A percentile compares a stretch with the other conserved stretches of the same genome.
These are phyloP conservation scores for Leptobrachium leishanense DNA, from an alignment of 2,113 vertebrate genomes.

Conservation along the genomic window DNA sequence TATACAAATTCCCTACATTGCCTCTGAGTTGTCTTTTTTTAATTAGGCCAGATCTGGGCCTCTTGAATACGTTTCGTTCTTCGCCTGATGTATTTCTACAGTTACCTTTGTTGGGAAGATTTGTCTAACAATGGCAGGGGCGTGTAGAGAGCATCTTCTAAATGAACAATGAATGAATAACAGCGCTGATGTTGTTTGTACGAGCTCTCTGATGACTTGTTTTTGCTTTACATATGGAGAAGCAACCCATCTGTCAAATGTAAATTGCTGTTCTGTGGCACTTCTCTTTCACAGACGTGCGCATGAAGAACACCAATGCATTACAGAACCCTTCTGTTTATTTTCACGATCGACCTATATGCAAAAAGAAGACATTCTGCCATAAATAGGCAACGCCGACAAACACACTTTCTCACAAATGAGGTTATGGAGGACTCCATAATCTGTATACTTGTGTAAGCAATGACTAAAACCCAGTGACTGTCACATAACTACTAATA, in stretches of 20 bases:
- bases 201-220: constrained; percentile 38
- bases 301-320: constrained; percentile 6
- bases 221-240: constrained; percentile 17
- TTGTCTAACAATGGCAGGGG: constrained; percentile 44
- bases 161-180: constrained; percentile 45
- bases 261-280: constrained; percentile 35
- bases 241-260: constrained; percentile 46
- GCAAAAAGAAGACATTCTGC: not conserved
- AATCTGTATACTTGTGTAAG: too few species aligned
- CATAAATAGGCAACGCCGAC: constrained; percentile 6
- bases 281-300: not conserved
- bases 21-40: not conserved
- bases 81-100: constrained; percentile 33
- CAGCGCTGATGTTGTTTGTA: constrained; percentile 28
- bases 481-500: too few species aligned
- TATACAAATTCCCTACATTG: constrained; percentile 24
- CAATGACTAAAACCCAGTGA: too few species aligned
- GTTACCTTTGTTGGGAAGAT: constrained; percentile 45
- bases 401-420: constrained; percentile 4
- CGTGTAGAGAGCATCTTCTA: constrained; percentile 31
- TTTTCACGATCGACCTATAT: not conserved
- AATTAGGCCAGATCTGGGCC: constrained; percentile 25
- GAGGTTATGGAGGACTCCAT: not conserved
- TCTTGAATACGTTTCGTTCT: constrained; percentile 21
- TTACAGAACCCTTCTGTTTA: constrained; percentile 9